Evolutionary conservation across 2,797 vertebrate species (phyloP).

Genomic region (Danio albolineatus): DNA sequence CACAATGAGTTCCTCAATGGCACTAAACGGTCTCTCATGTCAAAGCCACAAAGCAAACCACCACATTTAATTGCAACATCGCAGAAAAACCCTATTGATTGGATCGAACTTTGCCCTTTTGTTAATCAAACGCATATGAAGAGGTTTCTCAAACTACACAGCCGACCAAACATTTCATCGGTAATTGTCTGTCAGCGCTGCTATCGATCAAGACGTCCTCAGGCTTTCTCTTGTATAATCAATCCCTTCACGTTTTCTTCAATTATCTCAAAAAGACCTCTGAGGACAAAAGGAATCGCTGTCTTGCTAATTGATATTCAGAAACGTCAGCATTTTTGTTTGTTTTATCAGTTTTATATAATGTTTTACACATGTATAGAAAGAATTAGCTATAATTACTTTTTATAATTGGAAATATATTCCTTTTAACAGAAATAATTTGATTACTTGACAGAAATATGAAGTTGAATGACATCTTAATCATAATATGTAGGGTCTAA

Average conservation of each 20-base stretch:
- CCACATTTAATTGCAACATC: background rate
- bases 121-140: constrained; percentile 19
- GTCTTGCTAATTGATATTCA: background rate
- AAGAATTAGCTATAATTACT: too few species aligned
- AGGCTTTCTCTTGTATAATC: constrained; percentile 17
- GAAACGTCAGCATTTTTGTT: background rate
- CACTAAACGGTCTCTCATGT: background rate
- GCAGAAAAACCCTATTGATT: constrained; percentile 8
- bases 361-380: too few species aligned
- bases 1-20: background rate
- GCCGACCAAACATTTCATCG: background rate
- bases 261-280: background rate
- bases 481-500: too few species aligned
- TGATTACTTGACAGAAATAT: too few species aligned
- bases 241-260: background rate
- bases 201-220: background rate
- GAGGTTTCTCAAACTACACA: background rate
- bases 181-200: background rate
- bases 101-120: background rate
- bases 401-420: too few species aligned
- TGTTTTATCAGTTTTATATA: too few species aligned
- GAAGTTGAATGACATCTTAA: too few species aligned
- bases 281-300: background rate
- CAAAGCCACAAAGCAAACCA: too few species aligned
- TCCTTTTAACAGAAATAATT: too few species aligned